Conservation (phyloP, 2,797 vertebrate genomes). For the Orientallactaga sibirica region DNA sequence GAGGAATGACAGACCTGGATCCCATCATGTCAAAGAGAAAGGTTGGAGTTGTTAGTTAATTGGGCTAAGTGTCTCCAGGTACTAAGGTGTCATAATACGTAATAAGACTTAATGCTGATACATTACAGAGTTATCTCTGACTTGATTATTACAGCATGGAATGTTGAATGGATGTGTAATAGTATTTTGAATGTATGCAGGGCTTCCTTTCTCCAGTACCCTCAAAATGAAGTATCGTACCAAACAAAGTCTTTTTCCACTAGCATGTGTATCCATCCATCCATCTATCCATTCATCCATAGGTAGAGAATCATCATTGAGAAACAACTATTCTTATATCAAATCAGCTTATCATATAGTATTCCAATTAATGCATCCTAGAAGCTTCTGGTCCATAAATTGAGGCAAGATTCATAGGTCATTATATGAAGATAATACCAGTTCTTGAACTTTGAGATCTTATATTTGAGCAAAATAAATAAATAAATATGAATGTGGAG, state of each 20-base stretch:
- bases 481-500: not conserved
- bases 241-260: not conserved
- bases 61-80: constrained; percentile 51
- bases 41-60: constrained; percentile 57
- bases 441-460: not conserved
- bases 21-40: not conserved
- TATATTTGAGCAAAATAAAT: not conserved
- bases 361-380: not conserved
- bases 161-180: constrained; percentile 29
- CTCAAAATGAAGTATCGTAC: not conserved
- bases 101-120: constrained; percentile 45
- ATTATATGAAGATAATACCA: not conserved
- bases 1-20: constrained; percentile 1
- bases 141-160: constrained; percentile 33
- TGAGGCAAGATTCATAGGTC: not conserved
- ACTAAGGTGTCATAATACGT: not conserved
- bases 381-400: not conserved
- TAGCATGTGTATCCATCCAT: too few relatives aligned
- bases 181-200: not conserved
- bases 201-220: not conserved
- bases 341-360: not conserved
- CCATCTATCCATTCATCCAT: not conserved
- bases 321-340: not conserved
- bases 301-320: not conserved
- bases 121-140: constrained; percentile 46